Base-by-base conservation (phyloP, 1,140 invertebrate species). In the Penaeus japonicus region DNA sequence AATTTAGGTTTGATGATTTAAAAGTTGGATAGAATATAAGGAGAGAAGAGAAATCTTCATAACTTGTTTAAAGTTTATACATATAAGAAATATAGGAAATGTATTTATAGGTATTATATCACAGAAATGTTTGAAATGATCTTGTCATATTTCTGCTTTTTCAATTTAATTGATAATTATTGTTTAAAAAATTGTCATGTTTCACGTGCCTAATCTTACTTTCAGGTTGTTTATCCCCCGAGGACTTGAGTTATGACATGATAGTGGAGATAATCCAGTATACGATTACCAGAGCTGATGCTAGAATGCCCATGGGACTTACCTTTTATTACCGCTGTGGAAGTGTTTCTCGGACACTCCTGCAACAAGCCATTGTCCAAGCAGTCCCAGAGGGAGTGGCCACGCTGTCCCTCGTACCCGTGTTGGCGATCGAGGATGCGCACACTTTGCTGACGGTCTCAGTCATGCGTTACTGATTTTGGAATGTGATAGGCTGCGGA, bases 241-340 rank as follows among this genome's bases (percentile, higher is more conserved):
- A 88, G 24, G 86, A 88, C 62, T 27, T 88, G 30, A 88, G 27
- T 54, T 75, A 15, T 18, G 78, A 88, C 57, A 88, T 88, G 24
- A 32, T 88, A 32, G 65, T 83, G 32, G 86, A 88, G 35, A 65
- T 83, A 7, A 82, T 88, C 24, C 53, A 82, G 17, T 88, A 88
- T 55, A 88, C 86, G 10, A 20, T 88, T 5, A 88, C 79, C 47
- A 88, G 55, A 59, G 86, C 86, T 24, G 86, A 88, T 73, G 65
- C 59, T 32, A 35, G 47, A 5, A 73, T 77, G 27, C 86, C 86
- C 27, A 35, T 88, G 5, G 70, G 65, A 62, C 62, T 88, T 15
- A 83, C 79, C 27, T 75, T 81, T 22, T 88, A 83, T 55, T 88
- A 88, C 80, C 47, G 86, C 35, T 81, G 62, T 59, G 79, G 80